Conservation (phyloP, 2,113 vertebrate species). For the Seriola rivoliana region DNA sequence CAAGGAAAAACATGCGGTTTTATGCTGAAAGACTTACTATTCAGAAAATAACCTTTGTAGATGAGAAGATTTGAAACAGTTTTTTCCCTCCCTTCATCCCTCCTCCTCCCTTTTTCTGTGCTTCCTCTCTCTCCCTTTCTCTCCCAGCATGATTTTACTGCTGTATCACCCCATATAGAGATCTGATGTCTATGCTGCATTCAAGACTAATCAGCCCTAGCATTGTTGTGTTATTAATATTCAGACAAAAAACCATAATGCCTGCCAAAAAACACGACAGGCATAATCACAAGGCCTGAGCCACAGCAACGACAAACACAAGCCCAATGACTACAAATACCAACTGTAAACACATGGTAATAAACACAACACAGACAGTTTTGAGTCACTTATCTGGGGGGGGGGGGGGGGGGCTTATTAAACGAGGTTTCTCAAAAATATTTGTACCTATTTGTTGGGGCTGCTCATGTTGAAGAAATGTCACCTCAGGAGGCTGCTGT, state of each 20-base stretch:
- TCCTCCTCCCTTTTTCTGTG: conserved; percentile 6
- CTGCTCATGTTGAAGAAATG: conserved; percentile 49
- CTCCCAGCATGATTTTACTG: conserved; percentile 67
- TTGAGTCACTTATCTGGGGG: conserved; percentile 55
- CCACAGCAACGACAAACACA: conserved; percentile 57
- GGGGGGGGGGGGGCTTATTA: conserved; percentile 23
- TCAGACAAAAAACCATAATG: conserved; percentile 48
- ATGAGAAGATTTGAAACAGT: conserved; percentile 80
- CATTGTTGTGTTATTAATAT: conserved; percentile 76
- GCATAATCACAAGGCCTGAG: conserved; percentile 72
- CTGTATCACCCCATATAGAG: conserved; percentile 72
- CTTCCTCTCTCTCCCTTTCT: conserved; percentile 48
- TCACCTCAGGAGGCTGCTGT: conserved; percentile 60
- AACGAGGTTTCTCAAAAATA: conserved; percentile 49
- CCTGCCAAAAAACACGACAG: conserved; percentile 59
- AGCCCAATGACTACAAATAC: conserved; percentile 56
- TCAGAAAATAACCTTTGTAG: conserved; percentile 83
- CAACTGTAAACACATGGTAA: conserved; percentile 69
- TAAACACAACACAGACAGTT: conserved; percentile 60
- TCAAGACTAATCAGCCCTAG: conserved; percentile 76
- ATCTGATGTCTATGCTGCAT: conserved; percentile 63
- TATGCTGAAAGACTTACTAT: conserved; percentile 80
- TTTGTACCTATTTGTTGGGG: conserved; percentile 51
- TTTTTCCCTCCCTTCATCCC: conserved; percentile 35
- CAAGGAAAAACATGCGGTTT: conserved; percentile 82